Base-by-base conservation (phyloP, 2,888 invertebrate species). In the Pocota personata region DNA sequence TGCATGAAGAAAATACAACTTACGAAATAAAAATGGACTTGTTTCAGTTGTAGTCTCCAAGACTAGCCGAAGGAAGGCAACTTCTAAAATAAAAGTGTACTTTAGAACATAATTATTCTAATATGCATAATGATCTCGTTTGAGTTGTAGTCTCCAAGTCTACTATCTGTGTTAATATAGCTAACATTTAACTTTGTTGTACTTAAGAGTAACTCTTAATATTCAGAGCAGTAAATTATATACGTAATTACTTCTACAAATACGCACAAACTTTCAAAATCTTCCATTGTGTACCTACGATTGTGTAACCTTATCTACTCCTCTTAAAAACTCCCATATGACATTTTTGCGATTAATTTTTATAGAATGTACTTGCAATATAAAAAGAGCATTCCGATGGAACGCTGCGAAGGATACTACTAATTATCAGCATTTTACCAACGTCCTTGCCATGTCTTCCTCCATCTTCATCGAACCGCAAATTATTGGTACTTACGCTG, bases 401-500 rank as follows among this genome's bases (percentile, higher is more conserved):
- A 77, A 50, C 58, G 46, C 12, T 58, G 21, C 37, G 79, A 48
- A 72, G 64, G 64, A 72, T 72, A 71, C 78, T 46, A 57, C 62
- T 79, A 71, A 84, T 84, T 77, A 72, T 72, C 66, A 79, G 43
- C 67, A 67, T 71, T 86, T 76, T 80, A 48, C 48, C 77, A 86
- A 77, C 82, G 86, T 86, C 86, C 86, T 86, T 86, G 82, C 77
- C 16, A 46, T 52, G 76, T 86, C 82, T 86, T 86, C 60, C 60
- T 76, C 80, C 50, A 77, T 82, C 57, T 40, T 27, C 82, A n/a
- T 86, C 48, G 66, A 86, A 82, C 82, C 50, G 40, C 86, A 86
- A 86, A 86, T 86, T 86, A 86, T 86, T 86, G 86, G 86, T 86
- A 86, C 82, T 86, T 86, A 86, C 60, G 60, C 77, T 82, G 86